Percentiles rank a stretch among this genome's conserved stretches.
Evolutionary conservation across 2,797 vertebrate species (phyloP).

Genomic region (Pantherophis vulpinus): DNA sequence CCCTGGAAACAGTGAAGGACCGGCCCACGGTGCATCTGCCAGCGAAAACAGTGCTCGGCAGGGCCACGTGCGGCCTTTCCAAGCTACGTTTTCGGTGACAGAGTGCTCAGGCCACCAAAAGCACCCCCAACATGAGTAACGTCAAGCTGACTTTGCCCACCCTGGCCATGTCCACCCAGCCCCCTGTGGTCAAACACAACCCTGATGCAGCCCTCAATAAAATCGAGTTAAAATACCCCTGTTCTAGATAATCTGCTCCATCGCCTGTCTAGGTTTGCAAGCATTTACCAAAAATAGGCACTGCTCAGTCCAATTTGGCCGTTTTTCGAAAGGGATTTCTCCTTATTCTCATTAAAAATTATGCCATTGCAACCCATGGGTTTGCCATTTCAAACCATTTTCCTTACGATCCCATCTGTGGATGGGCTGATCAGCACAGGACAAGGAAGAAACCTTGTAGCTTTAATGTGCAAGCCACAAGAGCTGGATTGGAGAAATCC

Average conservation of each 20-base stretch:
- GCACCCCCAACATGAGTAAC: no score
- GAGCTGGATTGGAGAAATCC: background rate
- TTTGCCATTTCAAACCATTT: background rate
- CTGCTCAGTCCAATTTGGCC: background rate
- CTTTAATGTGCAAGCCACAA: background rate
- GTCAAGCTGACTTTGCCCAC: no score
- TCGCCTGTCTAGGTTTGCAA: background rate
- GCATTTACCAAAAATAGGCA: background rate
- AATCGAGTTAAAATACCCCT: no score
- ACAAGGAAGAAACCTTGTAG: background rate
- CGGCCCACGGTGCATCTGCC: no score
- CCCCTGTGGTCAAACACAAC: no score
- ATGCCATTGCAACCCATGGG: background rate
- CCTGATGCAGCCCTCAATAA: no score
- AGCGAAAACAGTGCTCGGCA: no score
- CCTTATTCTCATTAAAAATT: background rate
- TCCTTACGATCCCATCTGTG: background rate
- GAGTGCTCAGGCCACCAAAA: no score
- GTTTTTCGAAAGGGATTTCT: background rate
- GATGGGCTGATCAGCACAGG: background rate
- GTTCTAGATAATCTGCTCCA: background rate
- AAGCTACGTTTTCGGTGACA: no score
- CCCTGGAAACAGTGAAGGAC: no score
- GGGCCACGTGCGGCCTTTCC: no score
- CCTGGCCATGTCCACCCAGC: no score